Evolutionary conservation across 2,113 vertebrate species (phyloP).

Genomic region (Hippocampus abdominalis): DNA sequence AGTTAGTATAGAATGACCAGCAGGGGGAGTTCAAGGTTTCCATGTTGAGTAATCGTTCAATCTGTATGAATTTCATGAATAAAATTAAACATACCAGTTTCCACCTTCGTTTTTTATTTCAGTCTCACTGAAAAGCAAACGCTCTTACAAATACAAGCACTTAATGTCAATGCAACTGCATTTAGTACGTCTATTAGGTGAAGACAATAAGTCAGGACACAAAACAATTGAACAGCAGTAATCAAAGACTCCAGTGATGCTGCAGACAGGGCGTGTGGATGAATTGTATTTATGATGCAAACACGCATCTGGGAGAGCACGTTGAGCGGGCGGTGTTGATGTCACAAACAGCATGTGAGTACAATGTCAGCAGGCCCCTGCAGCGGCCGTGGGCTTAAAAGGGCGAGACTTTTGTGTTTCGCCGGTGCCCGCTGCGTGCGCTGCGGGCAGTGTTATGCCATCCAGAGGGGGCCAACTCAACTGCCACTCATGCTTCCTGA

Average conservation of each 20-base stretch:
- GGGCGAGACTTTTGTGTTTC: constrained; percentile 10
- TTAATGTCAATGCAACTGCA: constrained; percentile 38
- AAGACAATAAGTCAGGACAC: constrained; percentile 24
- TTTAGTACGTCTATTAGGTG: constrained; percentile 17
- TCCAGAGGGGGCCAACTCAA: constrained; percentile 45
- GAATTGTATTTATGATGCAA: constrained; percentile 18
- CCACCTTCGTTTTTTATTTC: constrained; percentile 49
- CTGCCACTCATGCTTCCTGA: constrained; percentile 39
- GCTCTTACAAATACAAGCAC: constrained; percentile 50
- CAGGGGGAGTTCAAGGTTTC: constrained; percentile 35
- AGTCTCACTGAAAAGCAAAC: constrained; percentile 51
- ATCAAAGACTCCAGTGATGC: constrained; percentile 33
- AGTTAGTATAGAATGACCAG: constrained; percentile 15
- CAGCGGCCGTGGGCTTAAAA: constrained; percentile 23
- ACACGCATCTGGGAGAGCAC: constrained; percentile 32
- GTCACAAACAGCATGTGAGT: constrained; percentile 7
- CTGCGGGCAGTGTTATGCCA: constrained; percentile 33
- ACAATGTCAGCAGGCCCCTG: constrained; percentile 21
- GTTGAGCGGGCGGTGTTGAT: constrained; percentile 24
- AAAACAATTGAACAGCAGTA: constrained; percentile 35
- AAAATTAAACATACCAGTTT: neutral
- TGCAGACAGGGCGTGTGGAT: neutral
- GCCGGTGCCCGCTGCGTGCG: constrained; percentile 2
- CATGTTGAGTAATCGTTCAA: neutral
- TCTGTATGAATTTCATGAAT: neutral